Evolutionary conservation across 2,888 invertebrate genomes (phyloP).

Genomic region (Rotaria magnacalcarata): DNA sequence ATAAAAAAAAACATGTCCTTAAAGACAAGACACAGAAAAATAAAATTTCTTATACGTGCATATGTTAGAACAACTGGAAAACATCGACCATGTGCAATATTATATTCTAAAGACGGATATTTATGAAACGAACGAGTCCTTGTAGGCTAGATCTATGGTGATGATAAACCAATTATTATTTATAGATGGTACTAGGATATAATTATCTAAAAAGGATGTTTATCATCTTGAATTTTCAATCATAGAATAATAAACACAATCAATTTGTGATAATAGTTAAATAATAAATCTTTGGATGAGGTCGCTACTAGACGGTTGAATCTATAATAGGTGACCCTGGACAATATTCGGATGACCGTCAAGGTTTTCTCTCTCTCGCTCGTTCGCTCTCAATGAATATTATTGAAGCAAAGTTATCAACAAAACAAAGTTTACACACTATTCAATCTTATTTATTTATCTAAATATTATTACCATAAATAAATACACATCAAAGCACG

Average conservation of each 20-base stretch:
- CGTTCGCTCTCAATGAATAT: too few relatives aligned
- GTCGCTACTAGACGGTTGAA: neutral
- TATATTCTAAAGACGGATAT: neutral
- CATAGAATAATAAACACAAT: too few relatives aligned
- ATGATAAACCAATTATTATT: neutral
- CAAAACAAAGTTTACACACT: too few relatives aligned
- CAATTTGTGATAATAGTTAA: too few relatives aligned
- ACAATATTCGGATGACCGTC: too few relatives aligned
- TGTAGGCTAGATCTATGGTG: neutral
- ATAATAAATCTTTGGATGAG: neutral
- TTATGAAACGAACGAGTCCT: conserved; percentile 1
- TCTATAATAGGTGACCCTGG: neutral
- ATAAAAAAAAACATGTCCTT: too few relatives aligned
- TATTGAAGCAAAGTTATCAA: too few relatives aligned
- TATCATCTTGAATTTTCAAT: too few relatives aligned
- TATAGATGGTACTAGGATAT: neutral
- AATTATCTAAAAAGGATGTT: too few relatives aligned
- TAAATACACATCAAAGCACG: too few relatives aligned
- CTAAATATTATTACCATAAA: neutral
- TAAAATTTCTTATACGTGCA: neutral
- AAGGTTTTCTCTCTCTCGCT: too few relatives aligned
- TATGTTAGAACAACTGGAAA: neutral
- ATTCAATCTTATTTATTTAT: neutral
- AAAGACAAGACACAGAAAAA: too few relatives aligned
- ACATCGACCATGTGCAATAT: neutral